These are phyloP conservation scores for Vanacampus margaritifer DNA, from an alignment of 2,113 vertebrate species.

Conservation along the genomic window DNA sequence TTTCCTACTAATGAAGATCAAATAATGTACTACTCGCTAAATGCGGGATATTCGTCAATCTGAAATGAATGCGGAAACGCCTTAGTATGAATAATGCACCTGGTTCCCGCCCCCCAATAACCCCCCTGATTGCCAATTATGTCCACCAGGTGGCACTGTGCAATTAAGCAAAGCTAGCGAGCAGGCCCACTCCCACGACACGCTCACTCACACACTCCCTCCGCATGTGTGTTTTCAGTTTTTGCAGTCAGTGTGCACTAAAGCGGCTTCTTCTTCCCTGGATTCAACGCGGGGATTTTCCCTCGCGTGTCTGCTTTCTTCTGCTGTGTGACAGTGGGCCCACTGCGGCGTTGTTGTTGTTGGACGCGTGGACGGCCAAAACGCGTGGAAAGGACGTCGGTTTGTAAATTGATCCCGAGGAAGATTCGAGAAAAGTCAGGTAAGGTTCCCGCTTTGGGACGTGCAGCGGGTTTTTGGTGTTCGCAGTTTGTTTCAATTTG, in stretches of 20 bases:
- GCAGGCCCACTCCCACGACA: not conserved
- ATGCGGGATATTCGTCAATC: not conserved
- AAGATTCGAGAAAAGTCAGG: not conserved
- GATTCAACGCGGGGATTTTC: not conserved
- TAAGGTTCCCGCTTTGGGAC: not conserved
- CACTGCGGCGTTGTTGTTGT: not conserved
- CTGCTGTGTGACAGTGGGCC: not conserved
- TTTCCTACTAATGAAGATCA: no score
- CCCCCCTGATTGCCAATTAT: not conserved
- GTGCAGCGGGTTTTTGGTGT: not conserved
- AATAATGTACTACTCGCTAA: no score
- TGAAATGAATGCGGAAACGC: not conserved
- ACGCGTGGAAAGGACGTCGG: not conserved
- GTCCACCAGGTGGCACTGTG: slow-evolving; percentile 50
- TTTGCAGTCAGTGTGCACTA: not conserved
- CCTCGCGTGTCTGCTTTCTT: not conserved
- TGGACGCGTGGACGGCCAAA: not conserved
- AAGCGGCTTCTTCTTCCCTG: not conserved
- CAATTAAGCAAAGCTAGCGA: slow-evolving; percentile 44
- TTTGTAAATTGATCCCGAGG: not conserved
- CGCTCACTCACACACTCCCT: not conserved
- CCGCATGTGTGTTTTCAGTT: not conserved
- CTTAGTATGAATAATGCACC: not conserved
- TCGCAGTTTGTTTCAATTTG: not conserved
- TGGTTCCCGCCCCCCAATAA: not conserved